phyloP scores from a whole-genome alignment of 1,140 invertebrate genomes.

The Drosophila tsacasi region DNA sequence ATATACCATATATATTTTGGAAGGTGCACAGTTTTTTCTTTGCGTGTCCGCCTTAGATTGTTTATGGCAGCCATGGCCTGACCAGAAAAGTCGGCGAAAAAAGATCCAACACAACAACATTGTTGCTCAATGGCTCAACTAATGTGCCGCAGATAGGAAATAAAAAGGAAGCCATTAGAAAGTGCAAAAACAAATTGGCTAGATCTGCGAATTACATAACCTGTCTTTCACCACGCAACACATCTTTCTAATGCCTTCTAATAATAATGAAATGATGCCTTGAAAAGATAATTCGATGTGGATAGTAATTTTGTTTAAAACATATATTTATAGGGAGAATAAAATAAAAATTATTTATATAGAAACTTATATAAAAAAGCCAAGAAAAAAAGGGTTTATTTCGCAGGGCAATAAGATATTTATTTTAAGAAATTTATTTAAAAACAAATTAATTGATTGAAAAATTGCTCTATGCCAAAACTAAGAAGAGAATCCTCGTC shows the following conservation, averaged over 20 bases:
- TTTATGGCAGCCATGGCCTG: slow-evolving; percentile 58
- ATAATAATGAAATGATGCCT: not conserved
- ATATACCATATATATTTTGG: not conserved
- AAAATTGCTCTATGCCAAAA: not conserved
- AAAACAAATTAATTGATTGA: no score
- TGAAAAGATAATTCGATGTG: no score
- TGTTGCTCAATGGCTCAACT: slow-evolving; percentile 78
- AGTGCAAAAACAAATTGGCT: slow-evolving; percentile 71
- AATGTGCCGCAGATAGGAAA: slow-evolving; percentile 71
- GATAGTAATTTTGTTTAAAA: not conserved
- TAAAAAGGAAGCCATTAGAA: slow-evolving; percentile 66
- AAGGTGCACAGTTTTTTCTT: not conserved
- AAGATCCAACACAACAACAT: slow-evolving; percentile 45
- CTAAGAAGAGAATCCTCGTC: not conserved
- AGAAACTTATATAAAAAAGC: no score
- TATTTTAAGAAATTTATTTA: no score
- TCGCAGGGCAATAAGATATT: no score
- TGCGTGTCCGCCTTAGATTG: slow-evolving; percentile 58
- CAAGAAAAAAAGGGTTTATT: no score
- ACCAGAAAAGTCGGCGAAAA: slow-evolving; percentile 8
- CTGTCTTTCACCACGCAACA: slow-evolving; percentile 12
- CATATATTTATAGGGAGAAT: not conserved
- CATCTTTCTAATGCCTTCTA: not conserved
- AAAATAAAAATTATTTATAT: no score
- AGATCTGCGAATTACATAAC: slow-evolving; percentile 31